Conservation (phyloP, 2,888 invertebrate genomes). For the Malthinus flaveolus region DNA sequence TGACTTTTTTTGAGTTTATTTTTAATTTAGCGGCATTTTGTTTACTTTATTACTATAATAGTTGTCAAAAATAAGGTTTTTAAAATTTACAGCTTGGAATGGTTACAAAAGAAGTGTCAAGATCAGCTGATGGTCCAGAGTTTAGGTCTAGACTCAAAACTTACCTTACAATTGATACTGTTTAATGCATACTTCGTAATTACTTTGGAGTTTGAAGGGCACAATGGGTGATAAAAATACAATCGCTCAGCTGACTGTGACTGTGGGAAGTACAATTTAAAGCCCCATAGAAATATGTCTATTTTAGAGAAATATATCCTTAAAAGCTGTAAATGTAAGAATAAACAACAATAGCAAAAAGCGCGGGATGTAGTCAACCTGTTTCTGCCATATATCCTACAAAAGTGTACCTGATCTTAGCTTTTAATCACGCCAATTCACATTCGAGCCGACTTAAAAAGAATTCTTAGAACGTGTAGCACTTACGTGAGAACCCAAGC, state of each 20-base stretch:
- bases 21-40: too few relatives aligned
- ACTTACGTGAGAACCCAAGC: slow-evolving; percentile 21
- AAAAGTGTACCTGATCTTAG: slow-evolving; percentile 24
- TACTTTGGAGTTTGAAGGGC: neutral
- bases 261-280: neutral
- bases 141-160: neutral
- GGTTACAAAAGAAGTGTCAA: slow-evolving; percentile 4
- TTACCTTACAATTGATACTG: neutral
- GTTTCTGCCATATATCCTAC: slow-evolving; percentile 22
- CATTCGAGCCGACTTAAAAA: slow-evolving; percentile 23
- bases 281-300: neutral
- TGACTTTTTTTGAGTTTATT: too few relatives aligned
- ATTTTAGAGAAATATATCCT: neutral
- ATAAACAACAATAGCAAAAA: slow-evolving; percentile 21
- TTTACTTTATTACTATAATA: too few relatives aligned
- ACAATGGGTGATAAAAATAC: neutral
- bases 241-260: slow-evolving; percentile 1
- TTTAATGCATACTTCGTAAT: neutral
- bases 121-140: slow-evolving; percentile 4
- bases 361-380: slow-evolving; percentile 25
- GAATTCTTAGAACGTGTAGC: slow-evolving; percentile 22
- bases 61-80: too few relatives aligned
- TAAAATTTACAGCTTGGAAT: neutral
- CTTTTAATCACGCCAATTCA: slow-evolving; percentile 25
- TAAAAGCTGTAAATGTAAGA: slow-evolving; percentile 6